Base-by-base conservation (phyloP, 2,888 invertebrate species). In the Orthosia gracilis region DNA sequence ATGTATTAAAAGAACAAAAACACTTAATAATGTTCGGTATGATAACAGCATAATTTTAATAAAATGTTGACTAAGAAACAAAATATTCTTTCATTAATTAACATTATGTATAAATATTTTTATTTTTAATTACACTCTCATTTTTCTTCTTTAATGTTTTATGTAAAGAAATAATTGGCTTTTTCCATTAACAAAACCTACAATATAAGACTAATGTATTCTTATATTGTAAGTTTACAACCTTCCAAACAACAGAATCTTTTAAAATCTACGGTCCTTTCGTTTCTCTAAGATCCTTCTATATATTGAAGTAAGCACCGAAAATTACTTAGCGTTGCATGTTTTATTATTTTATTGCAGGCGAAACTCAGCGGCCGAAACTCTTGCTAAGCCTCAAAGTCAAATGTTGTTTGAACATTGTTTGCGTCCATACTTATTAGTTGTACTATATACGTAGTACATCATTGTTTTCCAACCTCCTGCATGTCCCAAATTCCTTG, bases 171-270 rank as follows among this genome's bases (percentile, higher is more conserved):
- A 66, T 80, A 47, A 73, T 61, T 49, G 23, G n/a, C 23, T 65
- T 71, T 59, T 23, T 65, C 72, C 64, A 78, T 78, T 72, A 78
- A 23, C 17, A 69, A 59, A 69, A 70, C 64, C 64, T 59, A 77
- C 49, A n/a, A 55, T 31, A n/a, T n/a, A n/a, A n/a, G n/a, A n/a
- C n/a, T n/a, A n/a, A n/a, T n/a, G n/a, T n/a, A 23, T 40, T 59
- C 15, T 49, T 45, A 45, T 17, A 58, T 40, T 0, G 18, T 23
- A 13, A 15, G 23, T 23, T 47, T 0, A 18, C 4, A 45, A 61
- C 15, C 2, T 61, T 61, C n/a, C 47, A 18, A 23, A 59, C 11
- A 65, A 61, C 45, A 23, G 2, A 23, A 15, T 63, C 26, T 62
- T 61, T 31, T 54, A 31, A 50, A 64, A 40, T 59, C 4, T 40